phyloP scores from a whole-genome alignment of 2,888 invertebrate genomes.

The Byasa hedistus region DNA sequence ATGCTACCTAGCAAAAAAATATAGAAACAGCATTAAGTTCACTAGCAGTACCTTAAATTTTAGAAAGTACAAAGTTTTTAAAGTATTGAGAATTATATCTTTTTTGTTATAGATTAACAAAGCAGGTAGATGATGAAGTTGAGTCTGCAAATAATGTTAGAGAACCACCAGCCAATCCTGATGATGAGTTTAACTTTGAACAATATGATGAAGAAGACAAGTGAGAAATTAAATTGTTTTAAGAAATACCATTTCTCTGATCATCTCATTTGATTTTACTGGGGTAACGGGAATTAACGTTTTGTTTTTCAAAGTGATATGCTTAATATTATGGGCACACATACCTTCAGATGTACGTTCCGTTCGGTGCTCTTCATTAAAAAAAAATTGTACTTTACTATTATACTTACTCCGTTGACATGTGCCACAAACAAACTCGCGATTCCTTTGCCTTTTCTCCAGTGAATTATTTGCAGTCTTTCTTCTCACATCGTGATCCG shows the following conservation, averaged over 20 bases:
- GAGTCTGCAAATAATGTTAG: slow-evolving; percentile 39
- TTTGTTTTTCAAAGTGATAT: too few species aligned
- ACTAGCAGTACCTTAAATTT: too few species aligned
- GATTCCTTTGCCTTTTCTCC: slow-evolving; percentile 38
- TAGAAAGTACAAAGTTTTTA: too few species aligned
- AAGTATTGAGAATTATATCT: too few species aligned
- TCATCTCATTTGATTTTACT: not conserved
- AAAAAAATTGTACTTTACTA: not conserved
- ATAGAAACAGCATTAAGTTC: too few species aligned
- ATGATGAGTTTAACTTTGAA: slow-evolving; percentile 86
- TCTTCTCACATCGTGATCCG: slow-evolving; percentile 65
- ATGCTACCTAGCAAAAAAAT: too few species aligned
- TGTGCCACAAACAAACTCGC: slow-evolving; percentile 50
- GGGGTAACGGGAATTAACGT: not conserved
- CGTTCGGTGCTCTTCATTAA: too few species aligned
- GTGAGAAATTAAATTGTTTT: slow-evolving; percentile 45
- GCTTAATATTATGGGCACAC: too few species aligned
- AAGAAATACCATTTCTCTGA: too few species aligned
- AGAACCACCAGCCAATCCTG: slow-evolving; percentile 57
- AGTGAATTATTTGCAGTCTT: slow-evolving; percentile 46
- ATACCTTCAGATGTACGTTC: too few species aligned
- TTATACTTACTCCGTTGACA: slow-evolving; percentile 62
- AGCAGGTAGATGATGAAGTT: slow-evolving; percentile 62
- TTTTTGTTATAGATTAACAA: slow-evolving; percentile 50
- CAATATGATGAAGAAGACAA: slow-evolving; percentile 87